Conservation (phyloP, 2,113 vertebrate species). For the Poeciliopsis turrubarensis region DNA sequence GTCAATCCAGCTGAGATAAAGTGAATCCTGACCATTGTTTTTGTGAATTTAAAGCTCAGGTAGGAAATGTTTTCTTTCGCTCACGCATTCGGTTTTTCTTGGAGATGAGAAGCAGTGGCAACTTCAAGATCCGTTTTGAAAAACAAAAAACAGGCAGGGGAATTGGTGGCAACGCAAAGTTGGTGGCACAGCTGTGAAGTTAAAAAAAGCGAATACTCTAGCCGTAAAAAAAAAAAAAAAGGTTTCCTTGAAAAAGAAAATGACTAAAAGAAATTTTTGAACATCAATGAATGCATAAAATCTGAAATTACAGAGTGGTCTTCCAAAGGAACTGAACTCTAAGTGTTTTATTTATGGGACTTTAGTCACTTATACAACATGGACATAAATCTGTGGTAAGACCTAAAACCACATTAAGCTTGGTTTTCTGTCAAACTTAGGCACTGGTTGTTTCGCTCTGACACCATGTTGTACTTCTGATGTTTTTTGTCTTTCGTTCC, state of each 20-base stretch:
- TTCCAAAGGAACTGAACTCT: neutral
- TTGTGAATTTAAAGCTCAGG: conserved; percentile 4
- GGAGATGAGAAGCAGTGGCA: neutral
- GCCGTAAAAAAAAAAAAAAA: neutral
- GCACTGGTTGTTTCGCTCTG: neutral
- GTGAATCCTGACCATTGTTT: conserved; percentile 24
- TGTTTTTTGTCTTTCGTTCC: neutral
- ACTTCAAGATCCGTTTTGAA: neutral
- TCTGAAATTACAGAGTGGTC: neutral
- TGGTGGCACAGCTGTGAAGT: neutral
- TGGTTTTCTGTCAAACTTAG: neutral
- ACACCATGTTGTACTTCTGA: neutral
- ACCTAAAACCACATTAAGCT: neutral
- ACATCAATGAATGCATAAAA: neutral
- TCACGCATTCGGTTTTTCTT: neutral
- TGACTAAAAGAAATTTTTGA: neutral
- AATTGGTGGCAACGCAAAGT: no score
- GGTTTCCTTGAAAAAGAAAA: neutral
- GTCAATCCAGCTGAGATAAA: conserved; percentile 48
- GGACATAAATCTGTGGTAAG: neutral
- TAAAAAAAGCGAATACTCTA: neutral
- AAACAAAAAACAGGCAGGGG: no score
- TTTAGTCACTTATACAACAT: neutral
- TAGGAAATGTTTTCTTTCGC: conserved; percentile 22
- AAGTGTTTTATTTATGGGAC: neutral